Percentiles rank a stretch among this genome's conserved stretches.
Evolutionary conservation across 2,113 vertebrate species (phyloP).

Genomic region (Cebus imitator): DNA sequence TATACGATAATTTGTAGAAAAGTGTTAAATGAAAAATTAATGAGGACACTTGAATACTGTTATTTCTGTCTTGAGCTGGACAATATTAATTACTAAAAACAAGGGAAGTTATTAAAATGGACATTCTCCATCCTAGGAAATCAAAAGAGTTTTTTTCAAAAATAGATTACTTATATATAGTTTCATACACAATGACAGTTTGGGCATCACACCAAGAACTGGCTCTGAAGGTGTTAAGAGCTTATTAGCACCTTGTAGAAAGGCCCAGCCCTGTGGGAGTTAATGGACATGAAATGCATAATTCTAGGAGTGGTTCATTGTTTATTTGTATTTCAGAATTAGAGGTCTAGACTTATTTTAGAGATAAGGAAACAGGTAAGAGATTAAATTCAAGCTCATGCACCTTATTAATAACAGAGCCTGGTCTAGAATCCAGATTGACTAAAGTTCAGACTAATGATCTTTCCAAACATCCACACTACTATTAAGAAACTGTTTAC

Average conservation of each 20-base stretch:
- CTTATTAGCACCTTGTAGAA: constrained; percentile 37
- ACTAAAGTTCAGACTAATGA: background rate
- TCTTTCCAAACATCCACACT: constrained; percentile 9
- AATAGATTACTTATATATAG: constrained; percentile 6
- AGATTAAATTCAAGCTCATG: background rate
- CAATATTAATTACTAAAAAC: constrained; percentile 40
- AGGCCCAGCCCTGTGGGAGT: background rate
- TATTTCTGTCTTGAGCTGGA: constrained; percentile 24
- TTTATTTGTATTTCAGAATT: constrained; percentile 23
- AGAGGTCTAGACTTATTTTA: constrained; percentile 6
- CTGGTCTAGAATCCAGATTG: background rate
- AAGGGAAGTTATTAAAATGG: constrained; percentile 20
- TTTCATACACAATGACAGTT: background rate
- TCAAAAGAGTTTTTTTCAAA: constrained; percentile 13
- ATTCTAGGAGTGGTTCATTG: background rate
- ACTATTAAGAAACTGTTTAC: background rate
- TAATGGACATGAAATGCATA: background rate
- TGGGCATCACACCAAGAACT: background rate
- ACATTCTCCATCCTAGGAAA: background rate
- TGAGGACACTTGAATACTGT: background rate
- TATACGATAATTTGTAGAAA: constrained; percentile 3
- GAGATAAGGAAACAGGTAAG: background rate
- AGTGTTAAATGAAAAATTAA: constrained; percentile 57
- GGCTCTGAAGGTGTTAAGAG: constrained; percentile 36
- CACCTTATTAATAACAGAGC: background rate